Conservation (phyloP, 2,888 invertebrate species). For the Lochmaea capreae region DNA sequence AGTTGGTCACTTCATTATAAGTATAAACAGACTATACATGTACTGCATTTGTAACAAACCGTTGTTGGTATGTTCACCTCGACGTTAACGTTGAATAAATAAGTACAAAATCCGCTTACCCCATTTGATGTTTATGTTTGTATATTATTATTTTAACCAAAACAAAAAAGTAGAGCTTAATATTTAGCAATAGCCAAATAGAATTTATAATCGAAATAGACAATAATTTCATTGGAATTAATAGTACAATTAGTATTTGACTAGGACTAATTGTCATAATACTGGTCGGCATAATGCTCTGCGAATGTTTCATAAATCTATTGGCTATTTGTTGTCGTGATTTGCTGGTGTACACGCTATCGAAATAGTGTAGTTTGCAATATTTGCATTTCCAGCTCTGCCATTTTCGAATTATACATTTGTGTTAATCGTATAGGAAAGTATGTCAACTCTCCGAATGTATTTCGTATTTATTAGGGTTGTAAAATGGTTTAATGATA, state of each 20-base stretch:
- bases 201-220: not conserved
- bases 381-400: slow-evolving; percentile 30
- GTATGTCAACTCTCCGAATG: slow-evolving; percentile 26
- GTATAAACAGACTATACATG: too few relatives aligned
- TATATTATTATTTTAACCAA: not conserved
- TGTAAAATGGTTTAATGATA: slow-evolving; percentile 26
- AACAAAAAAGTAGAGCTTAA: not conserved
- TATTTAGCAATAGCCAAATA: not conserved
- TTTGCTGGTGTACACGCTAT: slow-evolving; percentile 30
- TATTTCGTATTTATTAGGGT: slow-evolving; percentile 26
- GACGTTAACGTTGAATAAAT: too few relatives aligned
- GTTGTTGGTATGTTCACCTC: too few relatives aligned
- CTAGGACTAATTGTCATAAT: slow-evolving; percentile 54
- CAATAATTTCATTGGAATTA: not conserved
- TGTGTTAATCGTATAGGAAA: slow-evolving; percentile 26
- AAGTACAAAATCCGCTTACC: too few relatives aligned
- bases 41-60: too few relatives aligned
- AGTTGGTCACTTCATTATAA: too few relatives aligned
- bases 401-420: slow-evolving; percentile 35
- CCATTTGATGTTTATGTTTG: not conserved
- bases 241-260: slow-evolving; percentile 53
- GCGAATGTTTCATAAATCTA: slow-evolving; percentile 46
- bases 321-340: slow-evolving; percentile 41
- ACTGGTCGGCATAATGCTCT: slow-evolving; percentile 43
- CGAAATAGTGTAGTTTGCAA: slow-evolving; percentile 28